A percentile compares a stretch with the other conserved stretches of the same genome.
Conservation (phyloP, 2,797 vertebrate species). For the Gymnodraco acuticeps region DNA sequence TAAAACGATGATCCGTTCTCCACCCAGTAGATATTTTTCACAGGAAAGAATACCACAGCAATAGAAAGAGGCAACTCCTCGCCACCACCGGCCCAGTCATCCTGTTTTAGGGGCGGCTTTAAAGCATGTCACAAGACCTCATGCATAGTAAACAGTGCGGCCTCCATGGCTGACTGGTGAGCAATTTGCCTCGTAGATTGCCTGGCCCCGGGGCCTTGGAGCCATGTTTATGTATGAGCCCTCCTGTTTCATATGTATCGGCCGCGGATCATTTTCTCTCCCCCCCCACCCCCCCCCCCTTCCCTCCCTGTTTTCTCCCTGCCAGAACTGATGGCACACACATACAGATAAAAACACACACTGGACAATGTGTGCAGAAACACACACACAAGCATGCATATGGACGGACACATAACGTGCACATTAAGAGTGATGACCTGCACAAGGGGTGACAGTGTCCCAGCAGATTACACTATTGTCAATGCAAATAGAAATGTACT, state of each 20-base stretch:
- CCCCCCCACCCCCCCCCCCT: conserved; percentile 88
- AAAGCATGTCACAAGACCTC: conserved; percentile 96
- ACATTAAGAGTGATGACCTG: conserved; percentile 99
- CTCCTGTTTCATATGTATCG: conserved; percentile 99
- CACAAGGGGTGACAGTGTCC: conserved; percentile 93
- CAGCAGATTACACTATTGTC: conserved; percentile 98
- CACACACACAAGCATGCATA: conserved; percentile 47
- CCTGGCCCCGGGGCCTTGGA: conserved; percentile 86
- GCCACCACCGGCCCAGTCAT: conserved; percentile 70
- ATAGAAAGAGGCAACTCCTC: conserved; percentile 73
- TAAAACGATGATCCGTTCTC: conserved; percentile 66
- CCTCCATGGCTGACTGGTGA: conserved; percentile 87
- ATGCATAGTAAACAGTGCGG: conserved; percentile 97
- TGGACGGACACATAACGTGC: conserved; percentile 73
- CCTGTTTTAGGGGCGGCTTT: conserved; percentile 94
- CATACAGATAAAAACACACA: conserved; percentile 66
- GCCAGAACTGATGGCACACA: conserved; percentile 91
- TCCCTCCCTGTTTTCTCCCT: conserved; percentile 82
- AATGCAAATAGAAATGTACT: conserved; percentile 91
- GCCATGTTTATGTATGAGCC: conserved; percentile 99
- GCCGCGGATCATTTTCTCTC: conserved; percentile 93
- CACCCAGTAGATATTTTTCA: conserved; percentile 69
- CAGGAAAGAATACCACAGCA: conserved; percentile 62
- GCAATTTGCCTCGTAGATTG: conserved; percentile 88
- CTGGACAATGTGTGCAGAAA: conserved; percentile 48